Evolutionary conservation across 2,797 vertebrate species (phyloP), one percentile per base, ranked within the genome.

Genomic region (Hippocampus kuda): DNA sequence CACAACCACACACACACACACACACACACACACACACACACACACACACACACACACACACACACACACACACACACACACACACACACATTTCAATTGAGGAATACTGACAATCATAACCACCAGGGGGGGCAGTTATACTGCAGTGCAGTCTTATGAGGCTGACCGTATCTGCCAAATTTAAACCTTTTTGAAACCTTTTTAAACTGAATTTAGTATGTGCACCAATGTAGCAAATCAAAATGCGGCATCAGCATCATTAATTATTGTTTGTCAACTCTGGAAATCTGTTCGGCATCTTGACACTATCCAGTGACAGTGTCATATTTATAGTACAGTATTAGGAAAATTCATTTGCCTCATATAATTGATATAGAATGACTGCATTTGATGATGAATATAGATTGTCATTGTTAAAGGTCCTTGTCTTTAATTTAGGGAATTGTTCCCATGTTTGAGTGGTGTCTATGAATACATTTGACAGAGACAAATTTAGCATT

Each of bases 51-150:
- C 27, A 27, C 27, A 27, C 27, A 27, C 27, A 27, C 27, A 27
- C 27, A 27, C 27, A 27, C 27, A 2, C 27, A 30, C 27, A 30
- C 27, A 30, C 27, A 30, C 27, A 30, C 27, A 30, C 27, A 30
- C 27, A 5, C 34, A 34, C 34, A 34, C 34, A 34, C 34, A 34
- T 34, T 34, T 34, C 7, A 62, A 22, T 62, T 16, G 38, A 62
- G 60, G 63, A 65, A 49, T 64, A 70, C 41, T 71, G 60, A 66
- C 66, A 27, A 59, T 48, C 60, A 53, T n/a, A n/a, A 34, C 79
- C 89, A 91, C 78, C 77, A 90, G 88, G 87, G 87, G 89, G 87
- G 78, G 88, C 77, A 82, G 75, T 68, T 77, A 79, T 65, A 82
- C 80, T 76, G 70, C 70, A 65, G 56, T 73, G 34, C 57, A 27